These are phyloP conservation scores for Morelia viridis DNA, from an alignment of 2,797 vertebrate genomes.

Conservation along the genomic window DNA sequence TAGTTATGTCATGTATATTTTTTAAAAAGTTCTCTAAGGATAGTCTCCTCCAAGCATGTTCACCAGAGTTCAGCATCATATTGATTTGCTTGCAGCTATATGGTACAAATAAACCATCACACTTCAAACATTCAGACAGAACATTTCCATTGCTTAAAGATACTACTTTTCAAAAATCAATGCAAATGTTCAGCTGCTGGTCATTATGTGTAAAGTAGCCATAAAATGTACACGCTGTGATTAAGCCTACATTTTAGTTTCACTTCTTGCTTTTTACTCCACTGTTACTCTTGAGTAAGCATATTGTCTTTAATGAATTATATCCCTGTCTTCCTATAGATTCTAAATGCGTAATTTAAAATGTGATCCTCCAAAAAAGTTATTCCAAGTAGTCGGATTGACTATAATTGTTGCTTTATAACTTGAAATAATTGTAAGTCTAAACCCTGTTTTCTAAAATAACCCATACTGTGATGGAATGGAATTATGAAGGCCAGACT, in stretches of 20 bases:
- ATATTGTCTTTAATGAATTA: neutral
- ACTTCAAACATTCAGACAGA: neutral
- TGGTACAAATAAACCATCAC: neutral
- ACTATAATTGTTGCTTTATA: neutral
- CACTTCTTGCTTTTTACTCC: neutral
- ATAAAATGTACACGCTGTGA: neutral
- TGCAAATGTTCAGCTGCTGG: neutral
- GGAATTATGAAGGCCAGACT: too few species aligned
- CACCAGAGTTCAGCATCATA: neutral
- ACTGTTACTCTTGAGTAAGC: neutral
- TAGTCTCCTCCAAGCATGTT: neutral
- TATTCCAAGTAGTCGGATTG: neutral
- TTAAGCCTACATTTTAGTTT: neutral
- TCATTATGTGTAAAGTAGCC: neutral
- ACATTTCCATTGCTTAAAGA: neutral
- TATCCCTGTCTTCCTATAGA: neutral
- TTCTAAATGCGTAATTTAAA: neutral
- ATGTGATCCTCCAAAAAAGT: neutral
- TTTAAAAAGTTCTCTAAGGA: neutral
- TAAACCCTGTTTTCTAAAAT: slow-evolving; percentile 6
- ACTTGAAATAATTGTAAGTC: slow-evolving; percentile 9
- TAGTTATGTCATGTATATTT: neutral
- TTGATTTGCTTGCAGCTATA: neutral
- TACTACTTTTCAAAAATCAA: neutral
- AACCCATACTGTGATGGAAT: neutral